These are phyloP conservation scores for Gopherus evgoodei DNA, from an alignment of 2,113 vertebrate genomes.

Conservation along the genomic window DNA sequence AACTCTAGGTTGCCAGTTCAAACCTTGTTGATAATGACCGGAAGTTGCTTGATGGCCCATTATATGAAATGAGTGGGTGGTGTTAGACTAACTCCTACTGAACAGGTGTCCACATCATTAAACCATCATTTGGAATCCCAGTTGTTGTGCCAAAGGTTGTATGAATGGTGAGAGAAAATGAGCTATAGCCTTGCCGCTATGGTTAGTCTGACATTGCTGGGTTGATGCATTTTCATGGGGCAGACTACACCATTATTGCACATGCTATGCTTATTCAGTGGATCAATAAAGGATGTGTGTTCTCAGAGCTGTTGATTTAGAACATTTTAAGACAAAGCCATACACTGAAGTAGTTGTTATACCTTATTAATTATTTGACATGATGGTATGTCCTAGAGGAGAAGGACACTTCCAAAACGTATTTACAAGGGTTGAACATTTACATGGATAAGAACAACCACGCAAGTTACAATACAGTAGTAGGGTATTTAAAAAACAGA, in stretches of 20 bases:
- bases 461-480: neutral
- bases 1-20: neutral
- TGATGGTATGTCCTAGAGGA: neutral
- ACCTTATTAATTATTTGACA: neutral
- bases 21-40: neutral
- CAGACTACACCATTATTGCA: neutral
- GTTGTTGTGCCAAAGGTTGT: neutral
- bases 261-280: neutral
- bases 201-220: neutral
- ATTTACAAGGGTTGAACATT: neutral
- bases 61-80: neutral
- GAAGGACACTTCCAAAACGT: neutral
- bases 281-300: neutral
- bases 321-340: neutral
- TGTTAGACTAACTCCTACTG: neutral
- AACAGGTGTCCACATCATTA: neutral
- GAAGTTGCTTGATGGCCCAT: neutral
- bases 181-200: neutral
- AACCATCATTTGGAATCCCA: accelerated
- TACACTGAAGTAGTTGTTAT: neutral
- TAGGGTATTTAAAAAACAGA: neutral
- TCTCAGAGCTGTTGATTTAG: neutral
- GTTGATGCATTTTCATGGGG: neutral
- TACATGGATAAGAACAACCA: neutral
- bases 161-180: neutral